These are phyloP conservation scores for Cephus sareptanus DNA, from an alignment of 2,888 invertebrate species.

Conservation along the genomic window DNA sequence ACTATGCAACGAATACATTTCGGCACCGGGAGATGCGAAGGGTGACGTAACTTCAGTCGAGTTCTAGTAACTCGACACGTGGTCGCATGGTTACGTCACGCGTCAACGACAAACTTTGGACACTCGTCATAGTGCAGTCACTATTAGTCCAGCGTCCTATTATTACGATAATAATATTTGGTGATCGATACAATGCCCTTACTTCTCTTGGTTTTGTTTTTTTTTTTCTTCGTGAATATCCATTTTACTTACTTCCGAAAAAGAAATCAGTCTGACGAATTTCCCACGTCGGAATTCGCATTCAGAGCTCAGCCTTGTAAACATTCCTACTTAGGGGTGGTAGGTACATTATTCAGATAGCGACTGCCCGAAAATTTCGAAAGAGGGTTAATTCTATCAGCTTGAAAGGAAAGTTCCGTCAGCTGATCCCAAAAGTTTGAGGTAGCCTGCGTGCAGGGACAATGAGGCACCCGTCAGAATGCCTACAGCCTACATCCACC, in stretches of 20 bases:
- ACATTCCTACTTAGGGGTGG: not conserved
- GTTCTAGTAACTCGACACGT: conserved; percentile 3
- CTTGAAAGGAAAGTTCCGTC: conserved; percentile 1
- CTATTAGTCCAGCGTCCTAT: conserved; percentile 11
- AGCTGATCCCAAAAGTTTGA: conserved; percentile 5
- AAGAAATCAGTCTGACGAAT: not conserved
- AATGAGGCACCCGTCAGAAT: not conserved
- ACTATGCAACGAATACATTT: not conserved
- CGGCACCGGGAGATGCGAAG: not conserved
- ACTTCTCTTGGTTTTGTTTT: too few relatives aligned
- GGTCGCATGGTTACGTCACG: conserved; percentile 52
- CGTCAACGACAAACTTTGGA: conserved; percentile 53
- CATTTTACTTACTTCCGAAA: not conserved
- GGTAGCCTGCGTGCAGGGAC: not conserved
- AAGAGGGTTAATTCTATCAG: conserved; percentile 6
- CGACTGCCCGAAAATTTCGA: not conserved
- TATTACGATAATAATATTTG: conserved; percentile 14
- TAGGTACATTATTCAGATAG: not conserved
- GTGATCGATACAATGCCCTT: not conserved
- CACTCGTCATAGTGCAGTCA: conserved; percentile 44
- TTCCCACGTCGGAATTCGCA: not conserved
- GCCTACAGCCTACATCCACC: not conserved
- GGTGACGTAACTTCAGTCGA: not conserved
- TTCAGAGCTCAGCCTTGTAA: not conserved
- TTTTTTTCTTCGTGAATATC: not conserved